phyloP scores from a whole-genome alignment of 1,140 invertebrate genomes.

The Atta cephalotes region DNA sequence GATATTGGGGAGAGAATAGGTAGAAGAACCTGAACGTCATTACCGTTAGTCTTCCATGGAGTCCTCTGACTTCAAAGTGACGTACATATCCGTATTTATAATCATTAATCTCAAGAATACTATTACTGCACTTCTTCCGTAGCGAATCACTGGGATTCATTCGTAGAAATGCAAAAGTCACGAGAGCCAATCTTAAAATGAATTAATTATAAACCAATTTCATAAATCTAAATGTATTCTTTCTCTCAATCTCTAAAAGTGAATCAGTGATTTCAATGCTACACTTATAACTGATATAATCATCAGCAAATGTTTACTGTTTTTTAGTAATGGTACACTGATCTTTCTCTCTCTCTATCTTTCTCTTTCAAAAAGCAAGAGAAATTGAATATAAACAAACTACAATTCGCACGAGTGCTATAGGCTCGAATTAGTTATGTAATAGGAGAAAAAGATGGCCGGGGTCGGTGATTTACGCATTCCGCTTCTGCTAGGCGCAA shows the following conservation, averaged over 20 bases:
- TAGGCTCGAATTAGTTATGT: conserved; percentile 69
- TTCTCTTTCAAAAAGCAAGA: neutral
- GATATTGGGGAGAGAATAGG: conserved; percentile 19
- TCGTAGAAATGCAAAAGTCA: neutral
- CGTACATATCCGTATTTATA: conserved; percentile 35
- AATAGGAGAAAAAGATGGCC: conserved; percentile 51
- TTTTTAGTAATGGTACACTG: no score
- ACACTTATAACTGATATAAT: no score
- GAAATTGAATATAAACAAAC: conserved; percentile 22
- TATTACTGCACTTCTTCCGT: neutral
- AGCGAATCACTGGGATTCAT: conserved; percentile 15
- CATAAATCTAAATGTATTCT: neutral
- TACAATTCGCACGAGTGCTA: neutral
- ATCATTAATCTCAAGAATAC: conserved; percentile 38
- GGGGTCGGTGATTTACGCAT: conserved; percentile 80
- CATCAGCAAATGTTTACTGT: no score
- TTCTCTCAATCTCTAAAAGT: neutral
- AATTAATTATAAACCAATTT: conserved; percentile 30
- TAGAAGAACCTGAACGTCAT: conserved; percentile 35
- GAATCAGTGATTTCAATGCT: no score
- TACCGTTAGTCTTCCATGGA: conserved; percentile 45
- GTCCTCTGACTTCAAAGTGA: conserved; percentile 24
- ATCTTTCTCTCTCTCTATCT: no score
- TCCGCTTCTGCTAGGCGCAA: conserved; percentile 74
- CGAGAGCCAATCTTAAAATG: neutral